These are phyloP conservation scores for Avahi laniger DNA, from an alignment of 2,797 vertebrate genomes.

Conservation along the genomic window DNA sequence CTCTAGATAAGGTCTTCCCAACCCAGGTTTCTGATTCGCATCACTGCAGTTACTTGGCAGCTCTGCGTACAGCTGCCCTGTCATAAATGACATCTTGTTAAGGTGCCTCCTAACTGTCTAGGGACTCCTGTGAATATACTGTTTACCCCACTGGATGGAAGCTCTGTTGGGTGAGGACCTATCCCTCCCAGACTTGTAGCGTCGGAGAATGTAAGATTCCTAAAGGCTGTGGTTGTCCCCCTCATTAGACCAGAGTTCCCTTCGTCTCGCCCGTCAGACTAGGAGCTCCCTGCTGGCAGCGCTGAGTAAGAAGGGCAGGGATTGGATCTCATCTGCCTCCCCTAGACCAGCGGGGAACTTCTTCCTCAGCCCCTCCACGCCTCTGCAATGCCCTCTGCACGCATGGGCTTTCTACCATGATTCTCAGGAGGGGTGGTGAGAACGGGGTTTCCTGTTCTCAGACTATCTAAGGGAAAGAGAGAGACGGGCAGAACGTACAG, in stretches of 20 bases:
- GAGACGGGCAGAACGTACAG: constrained; percentile 85
- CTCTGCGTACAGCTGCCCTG: not conserved
- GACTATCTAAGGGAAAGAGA: not conserved
- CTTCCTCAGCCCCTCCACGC: not conserved
- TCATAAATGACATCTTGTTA: not conserved
- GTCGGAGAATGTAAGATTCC: not conserved
- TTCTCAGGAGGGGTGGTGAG: not conserved
- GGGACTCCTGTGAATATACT: not conserved
- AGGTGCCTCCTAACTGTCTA: not conserved
- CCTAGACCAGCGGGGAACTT: not conserved
- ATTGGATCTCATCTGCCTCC: not conserved
- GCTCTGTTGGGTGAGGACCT: not conserved
- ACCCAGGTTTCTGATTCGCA: not conserved
- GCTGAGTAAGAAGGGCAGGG: not conserved
- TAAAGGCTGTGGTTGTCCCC: not conserved
- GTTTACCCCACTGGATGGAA: accelerated
- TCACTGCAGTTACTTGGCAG: not conserved
- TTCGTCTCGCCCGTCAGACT: not conserved
- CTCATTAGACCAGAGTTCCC: not conserved
- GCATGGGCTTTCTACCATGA: not conserved
- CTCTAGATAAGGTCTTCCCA: not conserved
- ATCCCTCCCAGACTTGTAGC: not conserved
- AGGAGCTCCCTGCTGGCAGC: not conserved
- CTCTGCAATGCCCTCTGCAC: not conserved
- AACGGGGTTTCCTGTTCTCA: not conserved